Base-by-base conservation (phyloP, 2,888 invertebrate genomes). In the Punctoribates punctum region DNA sequence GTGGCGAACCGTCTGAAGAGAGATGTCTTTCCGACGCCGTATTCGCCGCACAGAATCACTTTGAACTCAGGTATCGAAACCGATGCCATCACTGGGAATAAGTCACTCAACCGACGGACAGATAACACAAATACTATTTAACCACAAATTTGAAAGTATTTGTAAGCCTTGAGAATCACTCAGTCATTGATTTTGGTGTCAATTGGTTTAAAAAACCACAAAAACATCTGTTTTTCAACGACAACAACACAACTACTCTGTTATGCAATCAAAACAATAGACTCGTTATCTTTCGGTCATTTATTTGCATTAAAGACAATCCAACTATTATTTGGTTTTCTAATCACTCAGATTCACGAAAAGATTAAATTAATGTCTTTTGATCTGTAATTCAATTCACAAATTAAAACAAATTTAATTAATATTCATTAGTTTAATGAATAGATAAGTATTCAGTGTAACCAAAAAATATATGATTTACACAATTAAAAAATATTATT, bases 1-100 rank as follows among this genome's bases (percentile, higher is more conserved):
- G 91, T 93, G 77, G 93, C 90, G 84, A 93, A 96, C 80, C 96
- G 88, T 76, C 96, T 88, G 84, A 96, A 96, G 80, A 96, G 85
- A 27, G 95, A 95, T 83, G 92, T 94, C 86, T 96, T 96, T 51
- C 96, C 96, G 27, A 95, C 96, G 76, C 96, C 95, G 85, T 93
- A 96, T 86, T 96, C 96, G 57, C 96, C 96, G 85, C 94, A 94
- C 77, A 96, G 86, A 82, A 96, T 96, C 51, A 96, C 91, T 88
- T 96, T 95, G 81, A 92, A 89, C 82, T 92, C 91, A 29, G 93
- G 93, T 91, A 88, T 85, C 90, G 65, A 20, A 27, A 73, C 65
- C 27, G 75, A 60, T 20, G 79, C 76, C 79, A 79, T 79, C 34
- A 34, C 17, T 34, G 9, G 27, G 27, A 11, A 9, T 23, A 23